A percentile compares a stretch with the other conserved stretches of the same genome.
Evolutionary conservation across 2,888 invertebrate species (phyloP).

Genomic region (Hipparchia sbordonii): DNA sequence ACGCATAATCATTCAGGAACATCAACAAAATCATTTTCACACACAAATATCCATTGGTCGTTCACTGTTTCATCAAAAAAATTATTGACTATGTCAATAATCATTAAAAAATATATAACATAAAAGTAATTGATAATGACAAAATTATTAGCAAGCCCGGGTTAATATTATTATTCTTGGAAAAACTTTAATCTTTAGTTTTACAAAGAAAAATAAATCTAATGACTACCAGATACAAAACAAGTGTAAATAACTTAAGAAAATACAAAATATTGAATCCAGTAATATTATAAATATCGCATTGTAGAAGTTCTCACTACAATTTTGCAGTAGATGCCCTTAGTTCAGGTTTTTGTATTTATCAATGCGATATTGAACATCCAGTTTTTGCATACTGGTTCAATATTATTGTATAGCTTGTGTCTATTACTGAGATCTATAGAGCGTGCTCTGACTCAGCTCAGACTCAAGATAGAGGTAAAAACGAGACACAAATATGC

Average conservation of each 20-base stretch:
- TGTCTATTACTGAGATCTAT: background rate
- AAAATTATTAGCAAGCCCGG: no score
- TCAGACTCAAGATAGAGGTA: no score
- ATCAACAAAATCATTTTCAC: conserved; percentile 21
- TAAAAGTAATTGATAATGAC: background rate
- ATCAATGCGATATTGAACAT: background rate
- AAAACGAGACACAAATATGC: no score
- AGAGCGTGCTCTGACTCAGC: no score
- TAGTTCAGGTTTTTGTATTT: background rate
- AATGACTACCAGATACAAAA: no score
- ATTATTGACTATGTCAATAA: background rate
- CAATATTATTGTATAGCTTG: background rate
- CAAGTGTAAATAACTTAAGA: background rate
- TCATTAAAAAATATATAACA: background rate
- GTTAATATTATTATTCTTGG: no score
- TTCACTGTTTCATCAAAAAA: background rate
- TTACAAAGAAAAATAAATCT: background rate
- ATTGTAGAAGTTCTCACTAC: no score
- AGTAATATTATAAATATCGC: background rate
- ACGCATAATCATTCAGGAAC: conserved; percentile 26
- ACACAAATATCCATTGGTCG: background rate
- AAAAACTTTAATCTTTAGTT: background rate
- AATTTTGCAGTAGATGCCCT: no score
- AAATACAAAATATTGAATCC: background rate
- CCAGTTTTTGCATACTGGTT: background rate